Evolutionary conservation across 2,888 invertebrate species (phyloP), one percentile per base, ranked within the genome.

Genomic region (Invenusta paracnida): DNA sequence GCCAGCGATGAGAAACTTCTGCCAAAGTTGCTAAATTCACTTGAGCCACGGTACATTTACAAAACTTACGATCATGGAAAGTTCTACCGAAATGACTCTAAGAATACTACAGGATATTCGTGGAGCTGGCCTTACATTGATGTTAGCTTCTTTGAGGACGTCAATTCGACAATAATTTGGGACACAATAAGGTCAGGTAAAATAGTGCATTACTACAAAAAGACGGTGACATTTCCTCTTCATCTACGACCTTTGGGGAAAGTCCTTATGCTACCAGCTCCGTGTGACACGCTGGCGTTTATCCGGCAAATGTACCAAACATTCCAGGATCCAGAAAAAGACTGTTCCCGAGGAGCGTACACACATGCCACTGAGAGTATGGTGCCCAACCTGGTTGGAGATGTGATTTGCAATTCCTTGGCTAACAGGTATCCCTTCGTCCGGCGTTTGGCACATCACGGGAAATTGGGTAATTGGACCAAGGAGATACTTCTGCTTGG

Each of bases 41-140:
- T 79, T 2, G 2, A 2, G 5, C 81, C 81, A 11, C 25, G 81
- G 0, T 87, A 86, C 30, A 48, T 83, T 1, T 82, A 86, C 17
- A 28, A 25, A 79, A 79, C 23, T 2, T 5, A 2, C 5, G 11
- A 5, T 11, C 81, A 79, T 79, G 81, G 27, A 5, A 88, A 88
- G 81, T 87, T 88, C 87, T 88, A 79, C 82, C 86, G 86, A 0
- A 28, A 17, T 0, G 25, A 73, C 13, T 84, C 86, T 11, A 0
- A 31, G 0, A 28, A 48, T 13, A 82, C 73, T 48, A 86, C 86
- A 29, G 67, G 79, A 0, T 87, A 87, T 82, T 85, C 86, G 13
- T 88, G 87, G 87, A 79, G 66, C n/a, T 88, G 87, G 87, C 88
- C 88, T 0, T 88, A 88, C 67, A 29, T 88, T 17, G 88, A 88